These are phyloP conservation scores for Drosophila sp. DNA, from an alignment of 1,140 invertebrate genomes.

Conservation along the genomic window DNA sequence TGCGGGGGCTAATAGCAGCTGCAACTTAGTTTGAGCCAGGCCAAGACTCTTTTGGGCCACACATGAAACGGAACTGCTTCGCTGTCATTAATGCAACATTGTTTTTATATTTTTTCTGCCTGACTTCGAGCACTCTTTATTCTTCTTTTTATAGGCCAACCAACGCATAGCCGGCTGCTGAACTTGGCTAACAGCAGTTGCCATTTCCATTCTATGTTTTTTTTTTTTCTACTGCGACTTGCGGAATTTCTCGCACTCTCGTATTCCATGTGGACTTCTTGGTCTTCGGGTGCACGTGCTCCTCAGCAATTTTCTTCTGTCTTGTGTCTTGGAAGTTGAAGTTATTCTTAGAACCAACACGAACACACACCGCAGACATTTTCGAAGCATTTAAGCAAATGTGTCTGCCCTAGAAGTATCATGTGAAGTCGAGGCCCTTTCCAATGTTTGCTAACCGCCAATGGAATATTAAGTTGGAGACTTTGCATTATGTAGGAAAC, in stretches of 20 bases:
- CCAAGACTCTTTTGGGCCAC: conserved; percentile 24
- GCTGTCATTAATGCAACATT: conserved; percentile 42
- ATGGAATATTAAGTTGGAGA: conserved; percentile 17
- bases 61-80: conserved; percentile 47
- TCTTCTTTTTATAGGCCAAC: conserved; percentile 41
- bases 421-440: background rate
- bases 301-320: conserved; percentile 4
- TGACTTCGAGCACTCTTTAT: conserved; percentile 9
- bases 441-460: conserved; percentile 5
- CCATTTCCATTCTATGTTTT: conserved; percentile 17
- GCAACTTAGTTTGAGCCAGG: conserved; percentile 8
- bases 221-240: no score
- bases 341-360: conserved; percentile 43
- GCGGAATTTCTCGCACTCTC: conserved; percentile 49
- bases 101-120: no score
- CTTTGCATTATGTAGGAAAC: background rate
- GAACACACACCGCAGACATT: conserved; percentile 20
- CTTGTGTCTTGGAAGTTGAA: conserved; percentile 12
- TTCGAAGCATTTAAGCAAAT: conserved; percentile 24
- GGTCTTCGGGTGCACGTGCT: conserved; percentile 17
- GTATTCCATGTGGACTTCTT: conserved; percentile 29
- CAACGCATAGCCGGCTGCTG: conserved; percentile 38
- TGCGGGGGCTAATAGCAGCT: conserved; percentile 29
- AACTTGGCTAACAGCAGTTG: conserved; percentile 34
- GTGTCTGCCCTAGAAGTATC: conserved; percentile 10